Base-by-base conservation (phyloP, 2,113 vertebrate species). In the Lophochroa leadbeateri region DNA sequence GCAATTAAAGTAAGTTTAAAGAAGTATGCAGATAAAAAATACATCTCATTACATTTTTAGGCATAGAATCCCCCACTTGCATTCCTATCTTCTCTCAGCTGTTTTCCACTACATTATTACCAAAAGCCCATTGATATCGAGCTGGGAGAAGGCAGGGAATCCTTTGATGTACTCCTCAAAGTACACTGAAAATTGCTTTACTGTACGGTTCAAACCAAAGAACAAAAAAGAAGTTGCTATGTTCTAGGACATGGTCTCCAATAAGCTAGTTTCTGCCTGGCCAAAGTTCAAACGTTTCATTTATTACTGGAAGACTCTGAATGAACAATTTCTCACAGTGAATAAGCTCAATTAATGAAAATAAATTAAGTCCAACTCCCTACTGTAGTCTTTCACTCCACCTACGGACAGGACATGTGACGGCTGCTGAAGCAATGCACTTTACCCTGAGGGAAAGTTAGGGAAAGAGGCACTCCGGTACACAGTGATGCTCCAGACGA, bases 371-470 rank as follows among this genome's bases (percentile, higher is more conserved):
- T 39, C 17, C 25, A 92, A 83, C 72, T 93, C 76, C 72, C 86
- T 95, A 24, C 39, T 90, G 76, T 47, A 86, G 88, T 17, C n/a
- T 94, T 94, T 78, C 82, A 83, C 50, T 96, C 55, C 74, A 79
- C 78, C 39, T 61, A 93, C 1, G 4, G 35, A 63, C 64, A 94
- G 82, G 68, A 52, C 76, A 91, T 23, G 46, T 28, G 82, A 88
- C 58, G 71, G 79, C 82, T 94, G 82, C 86, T 90, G 72, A 94
- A 94, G 85, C 68, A 94, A 88, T 0, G 74, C 82, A 92, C 83
- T 96, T 86, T 82, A 92, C 57, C 90, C 93, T 65, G 67, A 94
- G 82, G 84, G 84, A 61, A 93, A 91, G 86, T 89, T 49, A 92
- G 41, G 70, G 63, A 91, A 90, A 94, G 74, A 90, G 67, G 67